These are phyloP conservation scores for Xyliphius kryptos DNA, from an alignment of 2,113 vertebrate genomes.

Conservation along the genomic window DNA sequence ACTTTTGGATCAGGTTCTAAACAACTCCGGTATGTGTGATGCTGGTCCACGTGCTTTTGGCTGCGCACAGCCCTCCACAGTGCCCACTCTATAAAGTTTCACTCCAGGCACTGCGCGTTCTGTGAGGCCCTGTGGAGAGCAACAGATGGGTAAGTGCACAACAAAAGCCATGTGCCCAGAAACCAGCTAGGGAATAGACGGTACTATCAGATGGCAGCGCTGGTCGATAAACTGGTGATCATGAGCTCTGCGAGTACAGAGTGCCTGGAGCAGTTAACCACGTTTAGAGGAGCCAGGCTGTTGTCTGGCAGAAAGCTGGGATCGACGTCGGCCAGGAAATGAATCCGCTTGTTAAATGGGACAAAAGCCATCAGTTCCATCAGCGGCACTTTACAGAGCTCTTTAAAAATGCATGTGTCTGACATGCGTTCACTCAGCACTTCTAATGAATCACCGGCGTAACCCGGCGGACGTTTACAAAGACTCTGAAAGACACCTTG, in stretches of 20 bases:
- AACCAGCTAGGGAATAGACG: constrained; percentile 11
- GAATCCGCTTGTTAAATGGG: constrained; percentile 33
- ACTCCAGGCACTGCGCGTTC: too few relatives aligned
- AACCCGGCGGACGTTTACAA: constrained; percentile 31
- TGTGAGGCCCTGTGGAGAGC: constrained; percentile 29
- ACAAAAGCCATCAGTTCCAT: constrained; percentile 28
- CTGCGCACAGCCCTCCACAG: too few relatives aligned
- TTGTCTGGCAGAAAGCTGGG: constrained; percentile 12
- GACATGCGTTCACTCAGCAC: constrained; percentile 14
- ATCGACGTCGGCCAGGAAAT: constrained; percentile 2
- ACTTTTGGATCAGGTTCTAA: too few relatives aligned
- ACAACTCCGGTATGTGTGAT: too few relatives aligned
- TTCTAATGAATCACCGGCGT: constrained; percentile 19
- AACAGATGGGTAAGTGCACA: constrained; percentile 8
- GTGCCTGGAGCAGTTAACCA: constrained; percentile 17
- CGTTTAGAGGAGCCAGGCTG: constrained; percentile 4
- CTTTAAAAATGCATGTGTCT: constrained; percentile 33
- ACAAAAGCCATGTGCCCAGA: constrained; percentile 5
- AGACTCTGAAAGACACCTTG: constrained; percentile 27
- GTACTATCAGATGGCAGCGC: constrained; percentile 11
- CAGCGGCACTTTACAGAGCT: constrained; percentile 21
- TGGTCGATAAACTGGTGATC: constrained; percentile 11
- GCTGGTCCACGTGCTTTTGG: too few relatives aligned
- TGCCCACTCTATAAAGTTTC: too few relatives aligned
- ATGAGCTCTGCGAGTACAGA: background rate